phyloP scores from a whole-genome alignment of 2,113 vertebrate species.

The Empidonax alnorum region DNA sequence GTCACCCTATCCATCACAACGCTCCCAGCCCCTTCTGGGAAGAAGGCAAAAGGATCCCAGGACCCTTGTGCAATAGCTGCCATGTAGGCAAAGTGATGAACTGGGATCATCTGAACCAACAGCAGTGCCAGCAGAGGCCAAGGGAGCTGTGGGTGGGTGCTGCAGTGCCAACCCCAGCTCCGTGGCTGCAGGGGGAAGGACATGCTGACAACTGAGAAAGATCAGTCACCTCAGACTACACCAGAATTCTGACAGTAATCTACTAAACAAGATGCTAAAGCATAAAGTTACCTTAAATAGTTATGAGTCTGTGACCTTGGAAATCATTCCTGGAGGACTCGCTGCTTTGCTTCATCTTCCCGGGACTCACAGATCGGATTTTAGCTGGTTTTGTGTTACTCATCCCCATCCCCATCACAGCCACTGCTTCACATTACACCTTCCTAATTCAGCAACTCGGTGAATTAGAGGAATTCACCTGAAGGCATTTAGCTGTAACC shows the following conservation, averaged over 20 bases:
- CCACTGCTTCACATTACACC: neutral
- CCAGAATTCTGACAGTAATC: neutral
- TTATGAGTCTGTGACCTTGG: neutral
- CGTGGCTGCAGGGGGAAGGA: neutral
- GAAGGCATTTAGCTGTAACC: neutral
- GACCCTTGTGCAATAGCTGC: neutral
- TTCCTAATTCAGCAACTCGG: neutral
- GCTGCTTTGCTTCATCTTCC: neutral
- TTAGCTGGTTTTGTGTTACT: conserved; percentile 45
- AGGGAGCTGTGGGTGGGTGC: neutral
- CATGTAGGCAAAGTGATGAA: neutral
- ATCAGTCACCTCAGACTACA: neutral
- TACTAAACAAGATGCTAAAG: neutral
- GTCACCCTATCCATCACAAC: neutral
- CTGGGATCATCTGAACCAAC: neutral
- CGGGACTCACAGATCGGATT: neutral
- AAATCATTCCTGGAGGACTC: neutral
- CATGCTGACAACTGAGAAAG: neutral
- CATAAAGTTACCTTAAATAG: conserved; percentile 7
- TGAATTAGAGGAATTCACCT: neutral
- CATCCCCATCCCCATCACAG: neutral
- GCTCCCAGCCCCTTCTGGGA: neutral
- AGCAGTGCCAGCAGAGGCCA: neutral
- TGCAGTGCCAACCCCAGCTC: neutral
- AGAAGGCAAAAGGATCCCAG: neutral